Percentiles rank a stretch among this genome's conserved stretches.
Conservation (phyloP, 1,140 invertebrate genomes). For the Leucophenga varia region DNA sequence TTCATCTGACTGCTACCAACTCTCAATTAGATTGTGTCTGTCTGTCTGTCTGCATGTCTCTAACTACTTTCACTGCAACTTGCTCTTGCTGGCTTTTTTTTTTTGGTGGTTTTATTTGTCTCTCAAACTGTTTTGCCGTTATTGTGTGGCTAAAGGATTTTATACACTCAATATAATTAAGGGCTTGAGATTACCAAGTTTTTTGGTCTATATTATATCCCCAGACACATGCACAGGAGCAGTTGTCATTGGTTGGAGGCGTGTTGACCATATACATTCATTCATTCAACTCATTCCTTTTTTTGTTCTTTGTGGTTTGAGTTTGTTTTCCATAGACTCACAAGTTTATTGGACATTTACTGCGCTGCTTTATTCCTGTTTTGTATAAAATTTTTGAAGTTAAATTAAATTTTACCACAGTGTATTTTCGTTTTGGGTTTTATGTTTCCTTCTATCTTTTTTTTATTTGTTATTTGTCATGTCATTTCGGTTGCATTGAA, state of each 20-base stretch:
- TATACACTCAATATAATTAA: slow-evolving; percentile 55
- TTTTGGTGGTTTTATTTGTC: slow-evolving; percentile 15
- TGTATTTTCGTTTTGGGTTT: slow-evolving; percentile 41
- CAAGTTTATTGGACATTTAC: no score
- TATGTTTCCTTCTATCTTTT: no score
- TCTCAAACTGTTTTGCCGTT: no score
- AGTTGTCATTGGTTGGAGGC: no score
- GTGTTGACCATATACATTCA: neutral
- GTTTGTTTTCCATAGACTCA: slow-evolving; percentile 15
- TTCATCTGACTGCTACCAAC: no score
- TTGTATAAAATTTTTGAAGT: no score
- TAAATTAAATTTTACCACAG: slow-evolving; percentile 54
- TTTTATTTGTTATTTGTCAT: no score
- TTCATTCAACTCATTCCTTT: slow-evolving; percentile 42
- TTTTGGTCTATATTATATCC: slow-evolving; percentile 4
- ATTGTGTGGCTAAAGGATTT: slow-evolving; percentile 53
- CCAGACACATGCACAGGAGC: no score
- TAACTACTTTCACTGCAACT: slow-evolving; percentile 46
- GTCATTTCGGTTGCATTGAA: no score
- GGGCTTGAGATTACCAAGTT: slow-evolving; percentile 38
- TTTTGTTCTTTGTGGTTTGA: slow-evolving; percentile 32
- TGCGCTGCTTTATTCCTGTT: no score
- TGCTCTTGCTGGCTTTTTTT: no score
- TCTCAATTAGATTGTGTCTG: no score
- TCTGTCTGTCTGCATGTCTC: slow-evolving; percentile 4